Evolutionary conservation across 2,888 invertebrate species (phyloP), one percentile per base, ranked within the genome.

Genomic region (Pollenia amentaria): DNA sequence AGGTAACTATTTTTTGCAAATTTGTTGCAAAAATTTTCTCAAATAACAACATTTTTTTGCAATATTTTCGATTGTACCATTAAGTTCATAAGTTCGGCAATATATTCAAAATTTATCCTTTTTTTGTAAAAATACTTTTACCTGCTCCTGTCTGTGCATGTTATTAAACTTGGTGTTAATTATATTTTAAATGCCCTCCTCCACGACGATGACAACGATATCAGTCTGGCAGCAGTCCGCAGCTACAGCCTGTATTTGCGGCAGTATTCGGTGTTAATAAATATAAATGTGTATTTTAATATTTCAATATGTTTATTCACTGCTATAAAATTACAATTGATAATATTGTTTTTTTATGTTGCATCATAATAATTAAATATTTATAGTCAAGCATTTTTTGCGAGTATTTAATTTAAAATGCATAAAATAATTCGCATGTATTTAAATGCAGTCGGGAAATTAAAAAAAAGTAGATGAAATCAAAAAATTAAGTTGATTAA

Each of bases 241-340:
- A 60, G 11, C 38, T 29, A 6, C 29, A 29, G 29, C 29, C 29
- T 29, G 29, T 29, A 40, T 42, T 10, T 29, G 1, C 46, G 9
- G n/a, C 11, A 55, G 12, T 38, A 53, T 1, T 46, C 18, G 18
- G 1, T 70, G 21, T 1, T 67, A 40, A 70, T 70, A 53, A 60
- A 70, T 38, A 16, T 44, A 29, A 4, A 29, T 29, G 29, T 6
- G 6, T 29, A 11, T 57, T 81, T 73, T 48, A 55, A 21, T 46
- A 53, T 44, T 81, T 65, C 65, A 81, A 73, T 57, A 81, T 65
- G 65, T 73, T 81, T 73, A 55, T 73, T 73, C 72, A 55, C 12
- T 38, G 64, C 80, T 46, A 73, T 72, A 42, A 72, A 72, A 72
- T 55, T 64, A 18, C 55, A 57, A 62, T 53, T 72, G 72, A 80